These are phyloP conservation scores for Scalopus aquaticus DNA, from an alignment of 2,113 vertebrate genomes.

Conservation along the genomic window DNA sequence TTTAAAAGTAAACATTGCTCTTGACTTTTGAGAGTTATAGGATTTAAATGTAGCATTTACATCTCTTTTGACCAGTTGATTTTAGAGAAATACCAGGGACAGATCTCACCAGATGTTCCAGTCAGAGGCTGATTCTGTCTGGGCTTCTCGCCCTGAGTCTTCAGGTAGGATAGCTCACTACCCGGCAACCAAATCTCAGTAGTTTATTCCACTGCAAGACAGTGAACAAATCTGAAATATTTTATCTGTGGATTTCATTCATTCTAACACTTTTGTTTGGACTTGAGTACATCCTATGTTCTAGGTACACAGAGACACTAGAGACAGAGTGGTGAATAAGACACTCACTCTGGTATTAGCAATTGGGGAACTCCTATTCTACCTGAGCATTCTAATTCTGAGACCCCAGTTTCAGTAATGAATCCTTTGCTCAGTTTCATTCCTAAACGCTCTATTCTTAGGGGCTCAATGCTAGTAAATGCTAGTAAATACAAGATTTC, in stretches of 20 bases:
- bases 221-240: neutral
- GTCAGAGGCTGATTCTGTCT: too few species aligned
- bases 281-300: too few species aligned
- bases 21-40: neutral
- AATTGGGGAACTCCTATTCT: neutral
- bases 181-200: neutral
- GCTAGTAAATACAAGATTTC: too few species aligned
- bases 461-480: too few species aligned
- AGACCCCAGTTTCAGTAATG: neutral
- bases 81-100: neutral
- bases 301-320: neutral
- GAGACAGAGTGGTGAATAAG: too few species aligned
- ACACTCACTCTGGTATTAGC: neutral
- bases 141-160: fast-evolving
- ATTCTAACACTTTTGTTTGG: neutral
- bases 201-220: neutral
- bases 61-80: neutral
- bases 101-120: neutral
- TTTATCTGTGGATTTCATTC: neutral
- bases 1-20: neutral
- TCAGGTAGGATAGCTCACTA: neutral
- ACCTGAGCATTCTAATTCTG: neutral
- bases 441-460: too few species aligned
- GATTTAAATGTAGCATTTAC: neutral
- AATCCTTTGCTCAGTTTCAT: neutral